A percentile compares a stretch with the other conserved stretches of the same genome.
Evolutionary conservation across 2,888 invertebrate species (phyloP).

Genomic region (Unio delphinus): DNA sequence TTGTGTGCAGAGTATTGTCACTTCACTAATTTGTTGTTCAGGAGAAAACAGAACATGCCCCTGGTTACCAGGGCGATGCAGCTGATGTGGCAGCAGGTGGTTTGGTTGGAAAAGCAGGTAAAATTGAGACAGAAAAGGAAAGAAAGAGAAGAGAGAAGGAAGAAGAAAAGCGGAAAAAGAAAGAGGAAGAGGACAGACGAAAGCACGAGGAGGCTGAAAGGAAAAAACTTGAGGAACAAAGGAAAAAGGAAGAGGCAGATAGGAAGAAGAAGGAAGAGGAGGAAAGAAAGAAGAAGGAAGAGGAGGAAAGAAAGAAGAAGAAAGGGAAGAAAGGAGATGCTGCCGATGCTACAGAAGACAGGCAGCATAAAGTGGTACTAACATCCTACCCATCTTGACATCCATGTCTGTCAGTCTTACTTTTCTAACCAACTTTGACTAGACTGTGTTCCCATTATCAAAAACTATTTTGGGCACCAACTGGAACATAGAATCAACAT

Average conservation of each 20-base stretch:
- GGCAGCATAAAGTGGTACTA: constrained; percentile 10
- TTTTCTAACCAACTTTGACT: too few relatives aligned
- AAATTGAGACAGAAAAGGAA: background rate
- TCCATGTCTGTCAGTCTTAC: too few relatives aligned
- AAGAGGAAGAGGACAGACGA: constrained; percentile 8
- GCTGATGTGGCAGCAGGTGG: constrained; percentile 8
- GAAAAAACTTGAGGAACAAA: constrained; percentile 11
- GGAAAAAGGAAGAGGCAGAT: constrained; percentile 61
- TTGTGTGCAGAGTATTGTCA: background rate
- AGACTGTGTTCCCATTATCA: too few relatives aligned
- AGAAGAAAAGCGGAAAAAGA: constrained; percentile 18
- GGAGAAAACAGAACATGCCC: constrained; percentile 20
- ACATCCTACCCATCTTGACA: too few relatives aligned
- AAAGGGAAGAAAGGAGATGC: constrained; percentile 44
- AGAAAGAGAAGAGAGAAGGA: constrained; percentile 5
- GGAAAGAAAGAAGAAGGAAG: constrained; percentile 32
- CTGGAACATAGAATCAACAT: too few relatives aligned
- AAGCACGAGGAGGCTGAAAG: constrained; percentile 13
- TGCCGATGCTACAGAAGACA: constrained; percentile 18
- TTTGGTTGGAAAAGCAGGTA: constrained; percentile 7
- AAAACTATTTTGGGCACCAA: too few relatives aligned
- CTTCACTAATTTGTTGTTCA: constrained; percentile 1
- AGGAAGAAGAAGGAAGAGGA: constrained; percentile 55
- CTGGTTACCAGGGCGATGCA: constrained; percentile 20
- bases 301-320: constrained; percentile 37